A percentile compares a stretch with the other conserved stretches of the same genome.
These are phyloP conservation scores for Zelleria hepariella DNA, from an alignment of 2,888 invertebrate species.

Conservation along the genomic window DNA sequence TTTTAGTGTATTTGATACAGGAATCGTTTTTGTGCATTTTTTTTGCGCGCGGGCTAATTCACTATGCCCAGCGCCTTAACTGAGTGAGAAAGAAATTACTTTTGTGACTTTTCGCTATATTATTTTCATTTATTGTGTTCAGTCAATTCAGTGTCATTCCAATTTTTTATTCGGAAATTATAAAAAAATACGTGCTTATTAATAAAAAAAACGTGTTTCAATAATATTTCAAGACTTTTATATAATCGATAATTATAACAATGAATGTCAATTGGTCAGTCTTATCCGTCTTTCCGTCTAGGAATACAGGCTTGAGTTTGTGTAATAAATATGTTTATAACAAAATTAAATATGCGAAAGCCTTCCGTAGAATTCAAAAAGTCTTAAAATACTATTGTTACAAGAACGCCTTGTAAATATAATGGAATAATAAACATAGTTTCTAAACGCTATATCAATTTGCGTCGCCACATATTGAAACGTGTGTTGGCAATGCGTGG, in stretches of 20 bases:
- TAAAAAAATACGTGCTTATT: neutral
- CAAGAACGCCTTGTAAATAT: neutral
- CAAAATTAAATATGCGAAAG: neutral
- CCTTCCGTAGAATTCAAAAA: no score
- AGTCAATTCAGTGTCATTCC: conserved; percentile 1
- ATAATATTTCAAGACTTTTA: neutral
- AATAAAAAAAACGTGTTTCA: neutral
- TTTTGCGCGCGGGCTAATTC: no score
- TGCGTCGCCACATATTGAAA: neutral
- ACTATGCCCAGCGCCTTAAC: no score
- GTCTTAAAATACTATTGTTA: neutral
- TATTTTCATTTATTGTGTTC: neutral
- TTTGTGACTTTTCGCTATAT: neutral
- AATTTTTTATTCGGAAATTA: neutral
- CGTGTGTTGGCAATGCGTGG: neutral
- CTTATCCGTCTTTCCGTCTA: no score
- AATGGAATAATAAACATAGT: neutral
- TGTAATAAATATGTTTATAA: no score
- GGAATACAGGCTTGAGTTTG: no score
- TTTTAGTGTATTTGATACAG: no score
- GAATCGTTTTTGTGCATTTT: no score
- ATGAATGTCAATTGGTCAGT: no score
- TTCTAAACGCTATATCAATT: neutral
- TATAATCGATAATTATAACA: neutral
- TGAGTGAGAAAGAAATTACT: neutral